These are phyloP conservation scores for Peromyscus attwateri DNA, from an alignment of 2,797 vertebrate genomes.

Conservation along the genomic window DNA sequence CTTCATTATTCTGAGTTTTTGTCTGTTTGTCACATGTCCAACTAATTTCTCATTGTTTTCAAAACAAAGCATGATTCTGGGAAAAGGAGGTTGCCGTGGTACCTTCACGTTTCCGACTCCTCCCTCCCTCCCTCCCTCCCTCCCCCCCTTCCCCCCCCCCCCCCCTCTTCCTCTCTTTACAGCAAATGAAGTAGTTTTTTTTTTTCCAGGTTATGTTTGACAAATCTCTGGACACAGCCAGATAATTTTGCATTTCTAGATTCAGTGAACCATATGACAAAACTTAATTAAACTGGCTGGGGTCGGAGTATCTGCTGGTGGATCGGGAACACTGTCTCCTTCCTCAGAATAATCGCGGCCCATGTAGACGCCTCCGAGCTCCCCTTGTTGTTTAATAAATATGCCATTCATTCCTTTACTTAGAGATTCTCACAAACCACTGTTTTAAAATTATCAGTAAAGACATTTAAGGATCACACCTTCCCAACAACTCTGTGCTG, in stretches of 20 bases:
- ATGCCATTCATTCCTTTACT: slow-evolving; percentile 77
- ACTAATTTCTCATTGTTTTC: slow-evolving; percentile 74
- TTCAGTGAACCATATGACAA: slow-evolving; percentile 87
- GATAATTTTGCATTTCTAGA: slow-evolving; percentile 83
- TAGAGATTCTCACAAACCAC: slow-evolving; percentile 68
- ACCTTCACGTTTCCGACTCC: slow-evolving; percentile 18
- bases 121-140: background rate
- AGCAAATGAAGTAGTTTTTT: slow-evolving; percentile 72
- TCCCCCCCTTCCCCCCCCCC: background rate
- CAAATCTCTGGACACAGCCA: slow-evolving; percentile 83
- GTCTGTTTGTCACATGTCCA: slow-evolving; percentile 69
- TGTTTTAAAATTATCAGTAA: slow-evolving; percentile 58
- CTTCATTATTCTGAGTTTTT: slow-evolving; percentile 78
- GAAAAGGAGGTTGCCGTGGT: slow-evolving; percentile 27
- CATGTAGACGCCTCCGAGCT: slow-evolving; percentile 71
- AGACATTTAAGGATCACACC: slow-evolving; percentile 36
- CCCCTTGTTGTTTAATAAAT: slow-evolving; percentile 84
- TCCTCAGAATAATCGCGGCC: slow-evolving; percentile 81
- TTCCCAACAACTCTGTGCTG: background rate
- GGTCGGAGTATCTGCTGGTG: slow-evolving; percentile 81
- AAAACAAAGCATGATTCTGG: slow-evolving; percentile 64
- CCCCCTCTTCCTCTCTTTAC: background rate
- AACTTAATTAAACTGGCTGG: slow-evolving; percentile 88
- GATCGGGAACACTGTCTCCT: slow-evolving; percentile 75
- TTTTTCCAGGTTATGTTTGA: slow-evolving; percentile 82